phyloP scores from a whole-genome alignment of 2,797 vertebrate genomes.

The Galaxias olidus region DNA sequence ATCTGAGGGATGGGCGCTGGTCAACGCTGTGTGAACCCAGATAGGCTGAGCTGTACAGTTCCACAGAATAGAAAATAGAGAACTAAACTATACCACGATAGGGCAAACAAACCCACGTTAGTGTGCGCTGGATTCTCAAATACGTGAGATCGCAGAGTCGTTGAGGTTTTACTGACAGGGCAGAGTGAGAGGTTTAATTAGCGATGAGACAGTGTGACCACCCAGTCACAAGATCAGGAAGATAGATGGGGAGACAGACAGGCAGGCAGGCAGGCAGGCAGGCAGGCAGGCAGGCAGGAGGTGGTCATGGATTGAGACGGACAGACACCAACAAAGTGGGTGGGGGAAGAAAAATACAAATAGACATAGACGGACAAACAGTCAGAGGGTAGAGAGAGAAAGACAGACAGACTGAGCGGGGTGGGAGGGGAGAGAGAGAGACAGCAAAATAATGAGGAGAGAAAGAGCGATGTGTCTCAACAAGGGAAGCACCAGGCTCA shows the following conservation, averaged over 20 bases:
- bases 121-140: too few relatives aligned
- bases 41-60: too few relatives aligned
- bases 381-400: too few relatives aligned
- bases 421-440: neutral
- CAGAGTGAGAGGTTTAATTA: neutral
- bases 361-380: neutral
- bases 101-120: neutral
- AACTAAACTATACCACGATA: too few relatives aligned
- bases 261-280: too few relatives aligned
- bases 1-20: too few relatives aligned
- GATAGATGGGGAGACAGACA: neutral
- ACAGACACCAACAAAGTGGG: neutral
- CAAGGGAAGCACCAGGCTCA: constrained; percentile 4
- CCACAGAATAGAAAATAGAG: too few relatives aligned
- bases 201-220: too few relatives aligned
- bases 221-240: neutral
- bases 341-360: neutral
- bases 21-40: too few relatives aligned
- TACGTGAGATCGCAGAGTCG: too few relatives aligned
- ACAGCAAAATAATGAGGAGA: constrained; percentile 3
- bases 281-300: too few relatives aligned
- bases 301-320: too few relatives aligned
- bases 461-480: constrained; percentile 7
- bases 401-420: neutral
- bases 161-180: neutral